phyloP scores from a whole-genome alignment of 30 jellyfish, hydroid and myxozoan genomes.

The Rhopilema esculentum region DNA sequence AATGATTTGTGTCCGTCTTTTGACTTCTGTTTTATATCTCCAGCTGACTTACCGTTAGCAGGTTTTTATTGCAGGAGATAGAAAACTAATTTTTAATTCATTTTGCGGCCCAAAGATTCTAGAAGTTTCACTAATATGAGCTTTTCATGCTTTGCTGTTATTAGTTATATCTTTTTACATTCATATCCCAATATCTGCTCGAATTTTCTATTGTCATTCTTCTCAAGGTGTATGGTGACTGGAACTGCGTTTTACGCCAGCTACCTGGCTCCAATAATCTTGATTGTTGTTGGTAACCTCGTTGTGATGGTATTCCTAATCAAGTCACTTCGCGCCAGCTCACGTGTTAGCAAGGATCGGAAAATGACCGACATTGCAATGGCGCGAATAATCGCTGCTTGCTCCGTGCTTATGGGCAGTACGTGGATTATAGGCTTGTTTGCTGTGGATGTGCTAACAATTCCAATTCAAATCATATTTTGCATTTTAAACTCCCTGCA shows the following conservation, averaged over 20 bases:
- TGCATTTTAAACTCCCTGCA: slow-evolving; percentile 82
- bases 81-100: no score
- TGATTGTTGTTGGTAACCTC: slow-evolving; percentile 43
- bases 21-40: no score
- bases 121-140: no score
- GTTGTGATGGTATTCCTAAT: slow-evolving; percentile 57
- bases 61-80: no score
- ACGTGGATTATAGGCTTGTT: slow-evolving; percentile 81
- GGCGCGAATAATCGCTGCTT: slow-evolving; percentile 71
- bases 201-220: neutral
- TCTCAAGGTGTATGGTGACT: slow-evolving; percentile 72
- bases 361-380: slow-evolving; percentile 37
- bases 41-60: no score
- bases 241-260: slow-evolving; percentile 79
- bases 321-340: slow-evolving; percentile 35
- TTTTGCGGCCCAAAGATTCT: no score
- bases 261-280: slow-evolving; percentile 48
- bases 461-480: slow-evolving; percentile 65
- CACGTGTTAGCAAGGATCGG: slow-evolving; percentile 46
- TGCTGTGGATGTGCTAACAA: slow-evolving; percentile 75
- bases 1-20: no score
- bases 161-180: neutral
- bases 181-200: neutral
- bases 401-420: slow-evolving; percentile 77
- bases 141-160: no score